phyloP scores from a whole-genome alignment of 2,113 vertebrate genomes.

The Brachyhypopomus occidentalis region DNA sequence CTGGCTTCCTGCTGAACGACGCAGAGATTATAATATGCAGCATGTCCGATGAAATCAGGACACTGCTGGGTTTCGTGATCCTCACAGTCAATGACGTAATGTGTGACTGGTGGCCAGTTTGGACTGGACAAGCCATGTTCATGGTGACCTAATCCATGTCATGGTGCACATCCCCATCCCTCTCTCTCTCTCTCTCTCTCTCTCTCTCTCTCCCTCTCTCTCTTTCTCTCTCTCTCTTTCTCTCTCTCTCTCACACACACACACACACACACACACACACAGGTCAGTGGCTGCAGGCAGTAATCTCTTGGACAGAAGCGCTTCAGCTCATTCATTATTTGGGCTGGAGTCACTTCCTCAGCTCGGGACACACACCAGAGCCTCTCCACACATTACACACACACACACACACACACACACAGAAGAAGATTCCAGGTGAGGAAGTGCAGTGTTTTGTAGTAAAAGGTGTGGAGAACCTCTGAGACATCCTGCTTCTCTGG shows the following conservation, averaged over 20 bases:
- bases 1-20: no score
- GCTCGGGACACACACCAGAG: not conserved
- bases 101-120: not conserved
- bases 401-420: not conserved
- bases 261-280: not conserved
- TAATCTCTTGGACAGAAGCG: slow-evolving; percentile 22
- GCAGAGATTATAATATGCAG: no score
- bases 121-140: slow-evolving; percentile 13
- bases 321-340: slow-evolving; percentile 25
- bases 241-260: no score
- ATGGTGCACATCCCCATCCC: not conserved
- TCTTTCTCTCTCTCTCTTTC: no score
- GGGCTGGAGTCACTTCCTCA: not conserved
- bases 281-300: slow-evolving; percentile 3
- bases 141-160: slow-evolving; percentile 17
- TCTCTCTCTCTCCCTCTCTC: not conserved
- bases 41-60: no score
- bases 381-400: no score
- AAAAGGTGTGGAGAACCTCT: no score
- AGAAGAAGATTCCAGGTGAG: no score
- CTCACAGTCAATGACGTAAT: slow-evolving; percentile 30
- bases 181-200: not conserved
- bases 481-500: no score
- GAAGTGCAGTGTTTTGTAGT: no score
- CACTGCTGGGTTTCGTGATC: not conserved